Base-by-base conservation (phyloP, 2,113 vertebrate genomes). In the Perccottus glenii region DNA sequence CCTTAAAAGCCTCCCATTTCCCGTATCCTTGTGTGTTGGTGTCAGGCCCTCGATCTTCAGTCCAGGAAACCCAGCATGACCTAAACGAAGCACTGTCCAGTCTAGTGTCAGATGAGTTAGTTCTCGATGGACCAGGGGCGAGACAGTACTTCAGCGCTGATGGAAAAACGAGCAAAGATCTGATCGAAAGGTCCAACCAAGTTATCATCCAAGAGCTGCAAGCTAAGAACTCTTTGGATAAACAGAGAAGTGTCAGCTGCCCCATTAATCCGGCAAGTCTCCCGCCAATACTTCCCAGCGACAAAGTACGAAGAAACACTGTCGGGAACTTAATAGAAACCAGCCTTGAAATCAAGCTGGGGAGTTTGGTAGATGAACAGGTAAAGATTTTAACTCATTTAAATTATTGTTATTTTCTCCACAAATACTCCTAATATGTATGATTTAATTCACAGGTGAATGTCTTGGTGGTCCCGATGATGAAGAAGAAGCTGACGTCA, bases 401-500 rank as follows among this genome's bases (percentile, higher is more conserved):
- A 27, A 27, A 27, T 27, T 3, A 27, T 27, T 27, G 19, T 40
- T 40, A 38, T 67, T n/a, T n/a, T 9, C 10, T 60, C 56, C 47
- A 27, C 19, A 27, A 27, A 27, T 3, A 27, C 1, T 27, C 19
- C 19, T 27, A 27, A 27, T 27, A 27, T 27, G 19, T 27, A 27
- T 27, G 19, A 27, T 1, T 27, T 27, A 27, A 27, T 27, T 3
- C 46, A 49, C 74, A 93, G 92, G 86, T 65, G 16, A 76, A 90
- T 58, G 84, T 82, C 8, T 19, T 90, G 53, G 82, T 91, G 46
- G 87, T 48, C 3, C 90, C 92, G 0, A 80, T 92, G 78, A 4
- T 81, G 12, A 63, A 78, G 0, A 57, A 35, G 16, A 4, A 72
- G 7, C 45, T 91, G 0, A 32, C 6, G 9, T 85, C 87, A 38